Percentiles rank a stretch among this genome's conserved stretches.
phyloP scores from a whole-genome alignment of 1,140 invertebrate species.

The Philotrypesis tridentata region DNA sequence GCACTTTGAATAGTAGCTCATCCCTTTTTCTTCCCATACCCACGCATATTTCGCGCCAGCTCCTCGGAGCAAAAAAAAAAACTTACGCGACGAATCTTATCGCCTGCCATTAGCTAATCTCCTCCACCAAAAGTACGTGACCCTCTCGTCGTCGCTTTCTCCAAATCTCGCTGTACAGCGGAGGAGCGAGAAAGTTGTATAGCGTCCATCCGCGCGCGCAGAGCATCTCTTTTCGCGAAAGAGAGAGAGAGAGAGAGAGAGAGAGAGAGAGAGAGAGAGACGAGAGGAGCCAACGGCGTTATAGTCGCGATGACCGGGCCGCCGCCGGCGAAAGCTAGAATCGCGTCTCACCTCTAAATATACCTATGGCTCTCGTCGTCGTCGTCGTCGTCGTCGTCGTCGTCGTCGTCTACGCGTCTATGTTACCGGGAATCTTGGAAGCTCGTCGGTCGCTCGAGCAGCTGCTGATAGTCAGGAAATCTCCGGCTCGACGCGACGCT shows the following conservation, averaged over 20 bases:
- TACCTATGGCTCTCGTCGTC: background rate
- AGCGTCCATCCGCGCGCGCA: background rate
- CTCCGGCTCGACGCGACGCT: background rate
- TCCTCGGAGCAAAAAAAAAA: too few species aligned
- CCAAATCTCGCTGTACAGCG: background rate
- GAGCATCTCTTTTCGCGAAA: background rate
- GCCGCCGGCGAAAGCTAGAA: background rate
- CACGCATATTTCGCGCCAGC: too few species aligned
- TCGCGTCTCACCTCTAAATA: background rate
- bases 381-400: too few species aligned
- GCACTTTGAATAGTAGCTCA: too few species aligned
- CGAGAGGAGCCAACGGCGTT: background rate
- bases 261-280: too few species aligned
- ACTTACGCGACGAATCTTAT: background rate
- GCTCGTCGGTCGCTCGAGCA: background rate
- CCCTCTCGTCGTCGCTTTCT: background rate
- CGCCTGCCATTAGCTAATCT: background rate
- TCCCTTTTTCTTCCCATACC: too few species aligned
- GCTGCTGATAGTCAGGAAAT: slow-evolving; percentile 7
- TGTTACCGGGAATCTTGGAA: background rate
- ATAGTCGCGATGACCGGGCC: background rate
- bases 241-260: too few species aligned
- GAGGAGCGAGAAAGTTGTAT: background rate
- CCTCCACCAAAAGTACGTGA: background rate
- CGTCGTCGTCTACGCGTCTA: too few species aligned